A percentile compares a stretch with the other conserved stretches of the same genome.
These are phyloP conservation scores for Drosophila mimica DNA, from an alignment of 2,888 invertebrate genomes.

Conservation along the genomic window DNA sequence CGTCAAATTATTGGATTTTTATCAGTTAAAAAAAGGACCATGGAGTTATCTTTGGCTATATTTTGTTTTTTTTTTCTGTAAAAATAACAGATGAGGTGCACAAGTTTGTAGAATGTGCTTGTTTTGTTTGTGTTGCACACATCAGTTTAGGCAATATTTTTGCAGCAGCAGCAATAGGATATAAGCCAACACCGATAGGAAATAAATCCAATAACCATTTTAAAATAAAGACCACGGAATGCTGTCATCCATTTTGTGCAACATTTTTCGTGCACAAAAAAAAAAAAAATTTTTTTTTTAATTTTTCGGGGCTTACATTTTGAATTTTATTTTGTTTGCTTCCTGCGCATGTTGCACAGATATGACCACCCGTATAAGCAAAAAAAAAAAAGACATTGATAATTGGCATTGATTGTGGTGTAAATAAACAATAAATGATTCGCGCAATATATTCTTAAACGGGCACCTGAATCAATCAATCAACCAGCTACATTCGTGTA, in stretches of 20 bases:
- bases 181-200: conserved; percentile 28
- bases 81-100: background rate
- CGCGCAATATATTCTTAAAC: background rate
- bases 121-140: conserved; percentile 46
- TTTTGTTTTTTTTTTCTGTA: background rate
- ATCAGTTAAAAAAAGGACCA: background rate
- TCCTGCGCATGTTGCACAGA: conserved; percentile 36
- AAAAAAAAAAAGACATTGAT: conserved; percentile 27
- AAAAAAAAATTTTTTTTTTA: conserved; percentile 45
- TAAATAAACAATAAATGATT: conserved; percentile 15
- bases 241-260: conserved; percentile 59
- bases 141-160: conserved; percentile 55
- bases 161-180: background rate
- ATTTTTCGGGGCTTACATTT: conserved; percentile 30
- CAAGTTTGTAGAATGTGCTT: conserved; percentile 19
- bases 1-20: background rate
- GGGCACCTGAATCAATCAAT: background rate
- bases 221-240: conserved; percentile 56
- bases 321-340: conserved; percentile 16
- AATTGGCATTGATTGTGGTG: conserved; percentile 17
- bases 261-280: conserved; percentile 51
- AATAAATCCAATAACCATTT: conserved; percentile 57
- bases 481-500: background rate
- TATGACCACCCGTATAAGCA: conserved; percentile 13
- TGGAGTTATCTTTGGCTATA: background rate